Evolutionary conservation across 2,888 invertebrate species (phyloP).

Genomic region (Synergus laeviventris): DNA sequence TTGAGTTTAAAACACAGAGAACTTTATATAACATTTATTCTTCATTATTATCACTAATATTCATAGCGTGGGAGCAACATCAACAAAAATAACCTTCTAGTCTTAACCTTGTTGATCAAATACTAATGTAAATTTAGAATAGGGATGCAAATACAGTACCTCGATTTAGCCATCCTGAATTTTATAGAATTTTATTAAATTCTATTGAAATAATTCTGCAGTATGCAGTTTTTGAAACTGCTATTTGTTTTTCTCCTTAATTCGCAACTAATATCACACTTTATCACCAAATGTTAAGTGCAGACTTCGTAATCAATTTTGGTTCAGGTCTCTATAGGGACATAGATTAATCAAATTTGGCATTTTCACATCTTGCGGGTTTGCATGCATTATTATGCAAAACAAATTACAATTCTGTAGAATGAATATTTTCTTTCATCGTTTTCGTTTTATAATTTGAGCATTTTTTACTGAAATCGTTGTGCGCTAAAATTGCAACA

Average conservation of each 20-base stretch:
- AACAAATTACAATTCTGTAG: conserved; percentile 27
- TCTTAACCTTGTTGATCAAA: not conserved
- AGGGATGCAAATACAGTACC: too few relatives aligned
- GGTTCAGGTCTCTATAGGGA: not conserved
- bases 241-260: not conserved
- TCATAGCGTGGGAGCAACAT: not conserved
- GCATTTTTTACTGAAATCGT: conserved; percentile 64
- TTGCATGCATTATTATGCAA: not conserved
- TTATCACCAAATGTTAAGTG: not conserved
- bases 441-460: not conserved
- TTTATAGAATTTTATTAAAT: too few relatives aligned
- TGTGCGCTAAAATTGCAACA: conserved; percentile 78
- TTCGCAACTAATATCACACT: conserved; percentile 1
- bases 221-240: not conserved
- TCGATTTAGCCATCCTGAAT: too few relatives aligned
- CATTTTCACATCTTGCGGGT: not conserved
- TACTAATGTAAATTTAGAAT: too few relatives aligned
- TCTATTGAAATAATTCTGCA: too few relatives aligned
- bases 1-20: not conserved
- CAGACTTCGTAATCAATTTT: not conserved
- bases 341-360: not conserved
- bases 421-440: conserved; percentile 7
- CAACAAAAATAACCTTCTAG: not conserved
- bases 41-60: not conserved
- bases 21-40: not conserved